phyloP scores from a whole-genome alignment of 2,113 vertebrate genomes.

The Microcebus tavaratra region DNA sequence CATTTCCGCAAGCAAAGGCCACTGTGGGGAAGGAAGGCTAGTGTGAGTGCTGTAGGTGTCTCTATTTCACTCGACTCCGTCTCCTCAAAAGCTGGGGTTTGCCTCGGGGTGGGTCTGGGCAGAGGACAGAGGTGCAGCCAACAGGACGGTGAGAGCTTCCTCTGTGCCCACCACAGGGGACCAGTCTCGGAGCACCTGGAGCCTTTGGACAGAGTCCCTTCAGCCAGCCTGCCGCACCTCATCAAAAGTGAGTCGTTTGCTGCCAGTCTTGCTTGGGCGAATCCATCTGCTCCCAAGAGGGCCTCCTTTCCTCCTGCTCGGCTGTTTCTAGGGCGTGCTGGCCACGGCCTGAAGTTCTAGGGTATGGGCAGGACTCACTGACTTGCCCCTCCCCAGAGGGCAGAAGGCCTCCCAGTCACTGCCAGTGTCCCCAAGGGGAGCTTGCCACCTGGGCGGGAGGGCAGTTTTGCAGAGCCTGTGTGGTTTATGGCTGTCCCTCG shows the following conservation, averaged over 20 bases:
- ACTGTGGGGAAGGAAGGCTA: constrained; percentile 62
- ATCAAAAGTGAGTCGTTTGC: constrained; percentile 92
- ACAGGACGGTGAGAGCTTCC: constrained; percentile 13
- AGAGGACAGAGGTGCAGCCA: fast-evolving
- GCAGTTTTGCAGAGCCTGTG: not conserved
- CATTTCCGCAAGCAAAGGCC: not conserved
- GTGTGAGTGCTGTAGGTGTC: constrained; percentile 49
- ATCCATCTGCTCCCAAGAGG: fast-evolving
- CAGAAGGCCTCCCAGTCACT: not conserved
- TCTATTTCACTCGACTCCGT: not conserved
- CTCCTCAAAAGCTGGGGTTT: not conserved
- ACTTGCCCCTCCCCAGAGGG: not conserved
- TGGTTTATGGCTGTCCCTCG: fast-evolving
- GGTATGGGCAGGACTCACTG: fast-evolving
- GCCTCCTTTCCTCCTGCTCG: not conserved
- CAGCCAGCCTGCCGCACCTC: constrained; percentile 93
- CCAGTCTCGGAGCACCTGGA: constrained; percentile 91
- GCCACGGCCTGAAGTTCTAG: not conserved
- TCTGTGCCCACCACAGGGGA: constrained; percentile 86
- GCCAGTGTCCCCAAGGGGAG: not conserved
- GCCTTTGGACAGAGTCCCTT: constrained; percentile 95
- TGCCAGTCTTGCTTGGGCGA: fast-evolving
- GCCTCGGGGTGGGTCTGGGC: not conserved
- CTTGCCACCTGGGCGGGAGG: too few relatives aligned
- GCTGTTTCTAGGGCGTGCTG: not conserved